A percentile compares a stretch with the other conserved stretches of the same genome.
Evolutionary conservation across 2,113 vertebrate genomes (phyloP).

Genomic region (Brachypodius melanocephalos): DNA sequence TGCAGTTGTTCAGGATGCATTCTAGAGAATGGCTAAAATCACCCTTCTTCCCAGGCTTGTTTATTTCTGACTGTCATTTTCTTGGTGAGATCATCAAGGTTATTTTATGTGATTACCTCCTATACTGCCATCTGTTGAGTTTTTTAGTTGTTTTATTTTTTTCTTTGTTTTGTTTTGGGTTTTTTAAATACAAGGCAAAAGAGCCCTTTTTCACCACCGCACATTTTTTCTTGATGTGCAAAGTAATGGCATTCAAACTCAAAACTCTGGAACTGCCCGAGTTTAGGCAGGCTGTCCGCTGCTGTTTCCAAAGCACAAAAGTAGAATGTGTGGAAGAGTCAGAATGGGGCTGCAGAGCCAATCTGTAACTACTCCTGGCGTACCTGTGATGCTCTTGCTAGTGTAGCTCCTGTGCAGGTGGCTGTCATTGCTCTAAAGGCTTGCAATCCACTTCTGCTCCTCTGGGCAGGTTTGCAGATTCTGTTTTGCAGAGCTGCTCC

Average conservation of each 20-base stretch:
- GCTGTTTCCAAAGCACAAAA: neutral
- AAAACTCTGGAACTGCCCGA: neutral
- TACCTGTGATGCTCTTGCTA: neutral
- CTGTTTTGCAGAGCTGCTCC: neutral
- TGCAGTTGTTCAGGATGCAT: neutral
- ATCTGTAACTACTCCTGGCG: neutral
- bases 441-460: rapidly evolving
- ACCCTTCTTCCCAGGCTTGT: neutral
- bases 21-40: neutral
- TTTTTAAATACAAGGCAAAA: neutral
- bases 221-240: neutral
- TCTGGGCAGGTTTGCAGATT: neutral
- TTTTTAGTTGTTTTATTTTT: neutral
- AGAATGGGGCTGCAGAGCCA: neutral
- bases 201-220: neutral
- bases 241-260: neutral
- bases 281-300: neutral
- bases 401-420: neutral
- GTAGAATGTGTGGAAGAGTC: neutral
- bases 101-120: neutral
- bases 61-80: neutral
- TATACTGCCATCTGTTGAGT: neutral
- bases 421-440: neutral
- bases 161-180: neutral
- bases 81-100: neutral